Evolutionary conservation across 2,113 vertebrate genomes (phyloP), one percentile per base, ranked within the genome.

Genomic region (Colistium nudipinnis): DNA sequence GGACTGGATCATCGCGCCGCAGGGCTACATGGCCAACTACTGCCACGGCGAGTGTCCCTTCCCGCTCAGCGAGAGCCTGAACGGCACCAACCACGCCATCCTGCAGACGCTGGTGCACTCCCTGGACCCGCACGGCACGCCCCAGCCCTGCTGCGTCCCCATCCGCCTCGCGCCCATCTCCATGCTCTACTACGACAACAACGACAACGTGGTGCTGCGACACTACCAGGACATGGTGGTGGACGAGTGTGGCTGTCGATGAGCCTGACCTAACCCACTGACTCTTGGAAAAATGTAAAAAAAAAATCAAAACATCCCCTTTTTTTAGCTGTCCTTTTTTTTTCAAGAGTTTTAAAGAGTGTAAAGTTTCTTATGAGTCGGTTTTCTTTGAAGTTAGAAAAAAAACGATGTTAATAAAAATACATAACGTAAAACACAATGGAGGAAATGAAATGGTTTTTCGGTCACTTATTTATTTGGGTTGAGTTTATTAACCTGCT

Each of bases 171-270:
- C 97, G 0, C 95, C 97, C 0, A 94, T 99, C 85, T 98, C 98
- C 30, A 96, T 99, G 91, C 94, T 99, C 27, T 98, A 97, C 63
- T 98, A 98, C 2, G 97, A 99, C 76, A 96, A 96, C 87, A 93
- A 93, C 0, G 96, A 98, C 91, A 99, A 99, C 19, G 96, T 99
- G 69, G 96, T 99, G 56, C 91, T 99, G 1, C 71, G 95, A 4
- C 97, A 98, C 80, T 98, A 98, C 9, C 94, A 98, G 81, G 96
- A 99, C 87, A 98, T 99, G 98, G 95, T 96, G 88, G 97, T 98
- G 88, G 95, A 98, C 0, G 96, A 97, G 86, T 98, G 98, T 0
- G 96, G 97, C 4, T 99, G 98, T 81, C 90, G 97, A 33, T 99
- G 88, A 95, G 8, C 0, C 17, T 4, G 24, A 57, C 48, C 13